Conservation (phyloP, 1,140 invertebrate species). For the Drosophila cardini region DNA sequence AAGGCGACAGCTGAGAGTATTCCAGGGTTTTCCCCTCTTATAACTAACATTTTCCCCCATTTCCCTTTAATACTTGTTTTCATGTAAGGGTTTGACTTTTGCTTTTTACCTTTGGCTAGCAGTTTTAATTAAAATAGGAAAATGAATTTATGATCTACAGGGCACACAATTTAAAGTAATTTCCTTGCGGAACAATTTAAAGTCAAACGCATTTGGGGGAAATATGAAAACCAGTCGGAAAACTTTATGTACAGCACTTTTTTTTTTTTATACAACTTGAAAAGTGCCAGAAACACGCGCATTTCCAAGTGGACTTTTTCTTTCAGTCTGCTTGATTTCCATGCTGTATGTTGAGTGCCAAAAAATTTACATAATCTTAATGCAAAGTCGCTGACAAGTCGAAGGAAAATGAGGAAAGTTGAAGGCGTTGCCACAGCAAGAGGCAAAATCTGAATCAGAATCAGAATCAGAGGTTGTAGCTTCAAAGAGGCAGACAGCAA, state of each 20-base stretch:
- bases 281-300: conserved; percentile 76
- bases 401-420: background rate
- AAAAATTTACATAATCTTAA: conserved; percentile 80
- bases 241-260: background rate
- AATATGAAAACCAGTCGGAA: conserved; percentile 23
- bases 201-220: background rate
- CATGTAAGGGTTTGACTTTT: conserved; percentile 36
- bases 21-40: conserved; percentile 7
- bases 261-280: conserved; percentile 18
- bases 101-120: conserved; percentile 49
- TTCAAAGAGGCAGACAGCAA: conserved; percentile 55
- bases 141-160: conserved; percentile 67
- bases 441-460: background rate
- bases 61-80: background rate
- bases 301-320: conserved; percentile 56
- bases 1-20: conserved; percentile 32
- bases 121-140: conserved; percentile 75
- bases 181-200: conserved; percentile 17
- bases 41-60: background rate
- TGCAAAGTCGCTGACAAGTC: conserved; percentile 53
- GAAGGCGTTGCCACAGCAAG: background rate
- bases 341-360: conserved; percentile 28
- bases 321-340: conserved; percentile 11
- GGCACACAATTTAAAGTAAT: conserved; percentile 50
- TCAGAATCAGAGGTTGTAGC: conserved; percentile 9